Percentiles rank a stretch among this genome's conserved stretches.
Conservation (phyloP, 2,888 invertebrate species). For the Acholoe squamosa region DNA sequence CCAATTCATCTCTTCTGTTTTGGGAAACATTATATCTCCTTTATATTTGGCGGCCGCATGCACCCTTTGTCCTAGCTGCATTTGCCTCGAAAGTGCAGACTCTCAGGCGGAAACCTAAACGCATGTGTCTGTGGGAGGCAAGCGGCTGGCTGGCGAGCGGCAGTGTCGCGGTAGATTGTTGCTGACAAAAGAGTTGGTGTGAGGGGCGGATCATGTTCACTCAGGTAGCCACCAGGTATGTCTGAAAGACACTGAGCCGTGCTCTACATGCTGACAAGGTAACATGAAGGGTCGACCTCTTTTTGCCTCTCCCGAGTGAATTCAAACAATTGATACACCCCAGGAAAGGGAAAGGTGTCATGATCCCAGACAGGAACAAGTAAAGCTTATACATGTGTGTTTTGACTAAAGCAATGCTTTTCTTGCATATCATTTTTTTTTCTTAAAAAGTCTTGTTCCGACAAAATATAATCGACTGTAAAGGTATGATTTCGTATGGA, state of each 20-base stretch:
- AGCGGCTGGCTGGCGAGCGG: background rate
- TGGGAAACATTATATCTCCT: background rate
- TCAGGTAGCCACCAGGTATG: slow-evolving; percentile 18
- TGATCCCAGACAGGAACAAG: no score
- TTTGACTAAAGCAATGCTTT: no score
- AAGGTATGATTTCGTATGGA: no score
- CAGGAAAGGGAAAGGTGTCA: no score
- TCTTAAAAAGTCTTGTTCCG: no score
- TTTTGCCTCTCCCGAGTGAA: background rate
- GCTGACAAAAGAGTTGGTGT: slow-evolving; percentile 24
- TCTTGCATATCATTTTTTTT: no score
- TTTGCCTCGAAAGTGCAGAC: background rate
- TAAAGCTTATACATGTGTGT: no score
- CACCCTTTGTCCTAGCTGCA: background rate
- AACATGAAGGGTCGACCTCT: slow-evolving; percentile 12
- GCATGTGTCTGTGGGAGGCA: slow-evolving; percentile 45
- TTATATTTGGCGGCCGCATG: background rate
- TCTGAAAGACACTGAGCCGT: background rate
- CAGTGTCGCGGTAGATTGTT: slow-evolving; percentile 17
- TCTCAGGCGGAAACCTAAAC: background rate
- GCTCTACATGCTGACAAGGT: slow-evolving; percentile 19
- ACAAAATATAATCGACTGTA: no score
- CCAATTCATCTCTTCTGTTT: background rate
- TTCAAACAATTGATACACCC: no score
- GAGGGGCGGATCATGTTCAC: slow-evolving; percentile 13